Evolutionary conservation across 2,797 vertebrate species (phyloP), one percentile per base, ranked within the genome.

Genomic region (Paratrypauchen microcephalus): DNA sequence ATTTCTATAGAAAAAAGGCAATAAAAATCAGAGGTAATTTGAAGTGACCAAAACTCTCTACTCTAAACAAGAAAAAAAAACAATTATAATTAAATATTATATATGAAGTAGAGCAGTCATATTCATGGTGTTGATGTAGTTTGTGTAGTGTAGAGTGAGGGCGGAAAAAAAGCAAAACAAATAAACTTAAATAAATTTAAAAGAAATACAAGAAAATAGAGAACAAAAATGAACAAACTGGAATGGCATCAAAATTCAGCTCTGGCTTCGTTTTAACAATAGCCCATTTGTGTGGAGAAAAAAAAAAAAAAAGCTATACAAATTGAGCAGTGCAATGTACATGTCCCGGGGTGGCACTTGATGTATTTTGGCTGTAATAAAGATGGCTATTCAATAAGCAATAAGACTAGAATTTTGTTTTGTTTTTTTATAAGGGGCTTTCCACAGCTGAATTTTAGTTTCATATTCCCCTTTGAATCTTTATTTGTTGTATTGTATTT

Each of bases 11-110:
- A 74, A 74, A 74, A 75, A 79, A 86, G 73, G 78, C 76, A 79
- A 82, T 78, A 61, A 54, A 74, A 78, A 66, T 76, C 72, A 69
- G 80, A 84, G 80, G 83, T 83, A 86, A 87, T 77, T 55, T 85
- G 74, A 89, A 88, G 86, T 77, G 70, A 41, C 80, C 77, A 69
- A 28, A 75, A 78, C 57, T 57, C 3, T 9, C 32, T 4, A 23
- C 9, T 23, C 52, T 23, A 23, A 13, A 54, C n/a, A 55, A 59
- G 4, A 56, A 74, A 79, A 71, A 77, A 66, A 73, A 83, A 86
- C 71, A 87, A 88, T 84, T 87, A 78, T 76, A 68, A 58, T 52
- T 54, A 74, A 73, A 30, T 69, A 79, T 83, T 70, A 57, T 78
- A 9, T 62, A 63, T 56, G 41, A 65, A 52, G 52, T 6, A 23